Conservation (phyloP, 2,113 vertebrate species). For the Mungos mungo region DNA sequence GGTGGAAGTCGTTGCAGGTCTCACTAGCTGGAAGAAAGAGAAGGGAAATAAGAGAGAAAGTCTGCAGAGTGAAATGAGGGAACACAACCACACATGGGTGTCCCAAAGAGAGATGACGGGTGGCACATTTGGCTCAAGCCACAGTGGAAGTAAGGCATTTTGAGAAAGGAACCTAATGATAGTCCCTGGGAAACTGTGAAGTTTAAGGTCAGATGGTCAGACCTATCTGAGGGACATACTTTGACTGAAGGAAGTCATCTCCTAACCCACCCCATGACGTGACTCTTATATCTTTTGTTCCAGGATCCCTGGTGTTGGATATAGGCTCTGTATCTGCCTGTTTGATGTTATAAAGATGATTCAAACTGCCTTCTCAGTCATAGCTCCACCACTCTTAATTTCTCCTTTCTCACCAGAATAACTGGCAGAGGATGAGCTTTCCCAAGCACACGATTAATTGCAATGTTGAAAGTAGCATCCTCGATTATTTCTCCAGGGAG, state of each 20-base stretch:
- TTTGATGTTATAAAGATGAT: neutral
- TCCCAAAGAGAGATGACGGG: neutral
- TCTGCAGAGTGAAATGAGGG: neutral
- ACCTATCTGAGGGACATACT: neutral
- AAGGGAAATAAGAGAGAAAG: neutral
- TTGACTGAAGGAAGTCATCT: neutral
- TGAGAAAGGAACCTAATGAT: neutral
- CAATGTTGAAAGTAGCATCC: constrained; percentile 24
- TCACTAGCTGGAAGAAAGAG: constrained; percentile 92
- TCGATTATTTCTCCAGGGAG: constrained; percentile 52
- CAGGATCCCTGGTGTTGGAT: neutral
- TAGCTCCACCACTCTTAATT: neutral
- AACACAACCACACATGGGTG: neutral
- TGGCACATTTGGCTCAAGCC: neutral
- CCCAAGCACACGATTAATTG: neutral
- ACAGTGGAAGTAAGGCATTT: neutral
- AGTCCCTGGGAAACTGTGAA: neutral
- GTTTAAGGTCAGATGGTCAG: neutral
- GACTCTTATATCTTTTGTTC: neutral
- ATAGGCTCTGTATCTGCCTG: neutral
- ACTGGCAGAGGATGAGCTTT: constrained; percentile 16
- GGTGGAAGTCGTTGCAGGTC: constrained; percentile 99
- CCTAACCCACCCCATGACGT: neutral
- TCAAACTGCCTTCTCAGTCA: neutral
- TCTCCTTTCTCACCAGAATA: neutral